These are phyloP conservation scores for Dione juno DNA, from an alignment of 2,888 invertebrate genomes.

Conservation along the genomic window DNA sequence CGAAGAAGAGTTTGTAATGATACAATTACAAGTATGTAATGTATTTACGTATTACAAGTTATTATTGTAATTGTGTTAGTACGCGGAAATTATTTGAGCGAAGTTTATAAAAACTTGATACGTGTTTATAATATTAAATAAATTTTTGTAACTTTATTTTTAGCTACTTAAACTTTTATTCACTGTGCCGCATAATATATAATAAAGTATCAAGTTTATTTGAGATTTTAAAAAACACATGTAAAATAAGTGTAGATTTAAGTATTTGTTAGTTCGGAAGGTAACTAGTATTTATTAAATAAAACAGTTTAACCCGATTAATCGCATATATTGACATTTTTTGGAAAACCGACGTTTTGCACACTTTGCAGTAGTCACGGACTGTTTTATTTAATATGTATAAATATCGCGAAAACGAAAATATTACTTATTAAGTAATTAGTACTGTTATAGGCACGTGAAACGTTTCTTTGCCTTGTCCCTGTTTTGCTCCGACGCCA, in stretches of 20 bases:
- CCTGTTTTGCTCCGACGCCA: constrained; percentile 57
- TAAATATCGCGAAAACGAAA: no score
- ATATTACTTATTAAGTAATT: no score
- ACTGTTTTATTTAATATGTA: no score
- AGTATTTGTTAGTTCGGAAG: neutral
- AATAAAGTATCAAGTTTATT: neutral
- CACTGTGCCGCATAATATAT: neutral
- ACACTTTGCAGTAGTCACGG: no score
- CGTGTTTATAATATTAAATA: neutral
- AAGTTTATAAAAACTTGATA: neutral
- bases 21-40: no score
- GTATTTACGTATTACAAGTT: no score
- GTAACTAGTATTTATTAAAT: neutral
- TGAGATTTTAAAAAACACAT: neutral
- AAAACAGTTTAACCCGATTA: no score
- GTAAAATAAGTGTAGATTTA: neutral
- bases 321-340: no score
- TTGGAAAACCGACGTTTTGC: no score
- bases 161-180: neutral
- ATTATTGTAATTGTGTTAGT: neutral
- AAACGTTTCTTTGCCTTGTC: constrained; percentile 61
- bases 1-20: no score
- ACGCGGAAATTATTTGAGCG: neutral
- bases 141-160: neutral
- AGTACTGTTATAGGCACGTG: constrained; percentile 16